Conservation (phyloP, 2,797 vertebrate species). For the Brachymystax lenok region DNA sequence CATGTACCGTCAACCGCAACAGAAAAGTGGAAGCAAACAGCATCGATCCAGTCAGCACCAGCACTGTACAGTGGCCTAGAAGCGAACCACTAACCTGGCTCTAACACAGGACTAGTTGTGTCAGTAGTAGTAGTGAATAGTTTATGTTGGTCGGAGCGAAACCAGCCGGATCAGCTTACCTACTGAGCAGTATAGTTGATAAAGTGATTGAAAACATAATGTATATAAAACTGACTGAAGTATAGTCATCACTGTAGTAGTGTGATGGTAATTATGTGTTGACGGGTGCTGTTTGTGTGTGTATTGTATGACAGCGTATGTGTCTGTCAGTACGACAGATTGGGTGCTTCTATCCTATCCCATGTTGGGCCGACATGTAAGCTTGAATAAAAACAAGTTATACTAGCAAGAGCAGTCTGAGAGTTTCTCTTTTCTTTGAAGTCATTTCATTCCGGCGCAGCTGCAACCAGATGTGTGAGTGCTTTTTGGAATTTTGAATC, state of each 20-base stretch:
- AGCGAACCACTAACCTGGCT: not conserved
- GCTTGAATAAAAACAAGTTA: not conserved
- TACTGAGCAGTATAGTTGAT: not conserved
- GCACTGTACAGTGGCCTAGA: conserved; percentile 78
- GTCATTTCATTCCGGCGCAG: not conserved
- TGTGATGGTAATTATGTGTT: not conserved
- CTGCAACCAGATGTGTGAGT: not conserved
- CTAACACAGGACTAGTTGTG: not conserved
- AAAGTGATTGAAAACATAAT: not conserved
- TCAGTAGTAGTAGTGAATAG: not conserved
- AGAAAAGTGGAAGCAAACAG: conserved; percentile 99
- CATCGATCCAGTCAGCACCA: conserved; percentile 89
- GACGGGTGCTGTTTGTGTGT: not conserved
- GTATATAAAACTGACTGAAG: not conserved
- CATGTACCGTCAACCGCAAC: conserved; percentile 99
- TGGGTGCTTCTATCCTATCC: not conserved
- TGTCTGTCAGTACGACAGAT: not conserved
- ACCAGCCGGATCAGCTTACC: not conserved
- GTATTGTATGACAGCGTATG: not conserved
- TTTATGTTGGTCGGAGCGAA: no score
- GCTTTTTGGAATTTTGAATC: conserved; percentile 32
- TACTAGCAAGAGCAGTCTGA: not conserved
- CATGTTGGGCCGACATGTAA: not conserved
- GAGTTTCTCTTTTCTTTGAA: not conserved
- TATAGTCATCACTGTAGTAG: not conserved